phyloP scores from a whole-genome alignment of 2,888 invertebrate species.

The Drosophila colorata region DNA sequence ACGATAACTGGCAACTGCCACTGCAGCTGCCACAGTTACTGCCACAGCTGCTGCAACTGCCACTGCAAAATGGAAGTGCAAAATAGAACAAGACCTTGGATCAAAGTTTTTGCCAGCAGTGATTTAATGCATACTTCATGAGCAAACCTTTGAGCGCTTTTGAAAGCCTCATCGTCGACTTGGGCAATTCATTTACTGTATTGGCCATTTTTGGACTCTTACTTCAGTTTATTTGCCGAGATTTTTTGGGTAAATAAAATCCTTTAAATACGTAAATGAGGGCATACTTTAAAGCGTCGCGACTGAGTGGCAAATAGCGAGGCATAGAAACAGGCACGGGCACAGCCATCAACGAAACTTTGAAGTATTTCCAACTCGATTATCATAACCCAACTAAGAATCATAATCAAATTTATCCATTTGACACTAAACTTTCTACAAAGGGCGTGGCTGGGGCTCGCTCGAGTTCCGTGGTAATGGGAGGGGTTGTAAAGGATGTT shows the following conservation, averaged over 20 bases:
- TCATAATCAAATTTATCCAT: constrained; percentile 76
- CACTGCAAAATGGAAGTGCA: constrained; percentile 1
- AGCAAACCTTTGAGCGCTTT: constrained; percentile 7
- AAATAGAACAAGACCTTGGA: background rate
- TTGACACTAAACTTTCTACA: constrained; percentile 75
- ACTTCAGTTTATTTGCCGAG: constrained; percentile 25
- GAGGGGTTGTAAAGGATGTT: constrained; percentile 14
- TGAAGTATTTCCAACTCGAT: constrained; percentile 79
- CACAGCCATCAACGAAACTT: constrained; percentile 57
- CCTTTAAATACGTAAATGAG: constrained; percentile 31
- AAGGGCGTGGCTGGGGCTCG: constrained; percentile 5
- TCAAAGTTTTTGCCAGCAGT: constrained; percentile 21
- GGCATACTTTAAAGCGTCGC: constrained; percentile 25
- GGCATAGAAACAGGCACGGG: constrained; percentile 10
- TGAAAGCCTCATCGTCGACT: constrained; percentile 14
- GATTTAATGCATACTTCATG: constrained; percentile 70
- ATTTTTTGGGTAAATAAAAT: constrained; percentile 34
- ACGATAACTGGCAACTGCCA: constrained; percentile 29
- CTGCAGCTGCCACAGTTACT: background rate
- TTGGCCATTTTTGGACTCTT: constrained; percentile 19
- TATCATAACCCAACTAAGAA: constrained; percentile 77
- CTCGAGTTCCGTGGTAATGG: background rate
- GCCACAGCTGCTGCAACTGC: background rate
- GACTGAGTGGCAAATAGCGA: constrained; percentile 15
- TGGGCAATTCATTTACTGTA: constrained; percentile 15